Percentiles rank a stretch among this genome's conserved stretches.
Conservation (phyloP, 92 coral and sea anemone species). For the Actinostola sp. region DNA sequence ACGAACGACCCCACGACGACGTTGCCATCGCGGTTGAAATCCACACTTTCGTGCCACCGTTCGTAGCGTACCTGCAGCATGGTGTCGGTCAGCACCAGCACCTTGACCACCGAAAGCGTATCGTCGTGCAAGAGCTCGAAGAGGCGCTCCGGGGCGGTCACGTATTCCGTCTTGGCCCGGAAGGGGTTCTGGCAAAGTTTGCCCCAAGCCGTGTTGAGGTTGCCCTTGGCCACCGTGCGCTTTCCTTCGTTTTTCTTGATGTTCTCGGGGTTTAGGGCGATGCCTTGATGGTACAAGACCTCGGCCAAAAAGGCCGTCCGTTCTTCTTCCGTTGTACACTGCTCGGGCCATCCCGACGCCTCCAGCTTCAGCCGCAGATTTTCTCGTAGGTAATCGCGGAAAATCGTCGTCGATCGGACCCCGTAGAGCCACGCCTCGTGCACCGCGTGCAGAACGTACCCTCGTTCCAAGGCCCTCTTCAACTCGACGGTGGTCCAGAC, state of each 20-base stretch:
- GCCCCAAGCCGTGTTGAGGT: constrained; percentile 28
- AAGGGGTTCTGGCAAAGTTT: constrained; percentile 11
- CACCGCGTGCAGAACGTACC: constrained; percentile 10
- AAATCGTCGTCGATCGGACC: background rate
- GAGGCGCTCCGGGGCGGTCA: background rate
- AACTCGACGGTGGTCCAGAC: constrained; percentile 22
- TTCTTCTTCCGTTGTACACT: constrained; percentile 2
- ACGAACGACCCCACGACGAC: background rate
- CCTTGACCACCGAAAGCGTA: background rate
- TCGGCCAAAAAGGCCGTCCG: background rate
- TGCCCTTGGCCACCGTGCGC: constrained; percentile 10
- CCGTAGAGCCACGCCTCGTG: constrained; percentile 45
- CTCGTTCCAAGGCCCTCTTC: constrained; percentile 13
- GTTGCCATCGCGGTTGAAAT: background rate
- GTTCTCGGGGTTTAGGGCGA: constrained; percentile 1
- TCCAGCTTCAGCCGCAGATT: constrained; percentile 18
- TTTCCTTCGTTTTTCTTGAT: constrained; percentile 10
- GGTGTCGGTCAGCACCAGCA: background rate
- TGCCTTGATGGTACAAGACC: constrained; percentile 5
- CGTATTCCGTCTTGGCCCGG: constrained; percentile 11
- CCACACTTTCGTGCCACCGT: background rate
- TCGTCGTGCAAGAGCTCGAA: constrained; percentile 3
- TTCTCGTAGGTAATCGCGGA: constrained; percentile 16
- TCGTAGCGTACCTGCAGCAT: constrained; percentile 1
- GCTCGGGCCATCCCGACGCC: constrained; percentile 30